Conservation (phyloP, 2,888 invertebrate genomes). For the Andrena minutula region DNA sequence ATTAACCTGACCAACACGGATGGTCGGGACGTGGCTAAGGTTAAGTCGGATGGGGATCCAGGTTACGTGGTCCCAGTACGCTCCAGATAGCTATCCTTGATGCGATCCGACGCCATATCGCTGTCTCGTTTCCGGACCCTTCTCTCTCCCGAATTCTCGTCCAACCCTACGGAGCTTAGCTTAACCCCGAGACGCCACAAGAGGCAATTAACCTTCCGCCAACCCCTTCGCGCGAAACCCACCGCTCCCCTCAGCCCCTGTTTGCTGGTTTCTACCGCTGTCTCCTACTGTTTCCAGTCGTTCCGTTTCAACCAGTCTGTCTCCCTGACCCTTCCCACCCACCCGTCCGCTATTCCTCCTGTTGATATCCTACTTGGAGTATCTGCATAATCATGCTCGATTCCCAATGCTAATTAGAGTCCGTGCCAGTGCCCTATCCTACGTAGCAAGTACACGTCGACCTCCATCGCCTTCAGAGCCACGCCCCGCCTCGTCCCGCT, state of each 20-base stretch:
- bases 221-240: constrained; percentile 73
- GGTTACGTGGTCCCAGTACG: constrained; percentile 72
- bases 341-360: constrained; percentile 66
- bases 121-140: constrained; percentile 52
- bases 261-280: constrained; percentile 51
- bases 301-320: constrained; percentile 47
- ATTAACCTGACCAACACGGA: constrained; percentile 73
- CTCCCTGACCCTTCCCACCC: constrained; percentile 36
- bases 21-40: constrained; percentile 72
- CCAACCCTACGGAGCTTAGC: constrained; percentile 76
- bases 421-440: constrained; percentile 68
- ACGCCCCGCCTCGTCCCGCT: constrained; percentile 65
- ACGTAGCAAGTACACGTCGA: constrained; percentile 79
- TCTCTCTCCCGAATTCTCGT: constrained; percentile 59
- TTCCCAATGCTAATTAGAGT: constrained; percentile 84
- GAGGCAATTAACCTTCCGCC: constrained; percentile 83
- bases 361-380: constrained; percentile 78
- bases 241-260: constrained; percentile 44
- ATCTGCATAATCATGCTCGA: constrained; percentile 83
- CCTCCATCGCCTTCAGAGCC: constrained; percentile 76
- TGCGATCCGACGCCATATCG: constrained; percentile 66
- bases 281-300: constrained; percentile 52
- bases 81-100: constrained; percentile 74
- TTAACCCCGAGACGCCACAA: constrained; percentile 80
- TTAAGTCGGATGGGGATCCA: constrained; percentile 75